Base-by-base conservation (phyloP, 2,797 vertebrate genomes). In the Eptatretus atami region DNA sequence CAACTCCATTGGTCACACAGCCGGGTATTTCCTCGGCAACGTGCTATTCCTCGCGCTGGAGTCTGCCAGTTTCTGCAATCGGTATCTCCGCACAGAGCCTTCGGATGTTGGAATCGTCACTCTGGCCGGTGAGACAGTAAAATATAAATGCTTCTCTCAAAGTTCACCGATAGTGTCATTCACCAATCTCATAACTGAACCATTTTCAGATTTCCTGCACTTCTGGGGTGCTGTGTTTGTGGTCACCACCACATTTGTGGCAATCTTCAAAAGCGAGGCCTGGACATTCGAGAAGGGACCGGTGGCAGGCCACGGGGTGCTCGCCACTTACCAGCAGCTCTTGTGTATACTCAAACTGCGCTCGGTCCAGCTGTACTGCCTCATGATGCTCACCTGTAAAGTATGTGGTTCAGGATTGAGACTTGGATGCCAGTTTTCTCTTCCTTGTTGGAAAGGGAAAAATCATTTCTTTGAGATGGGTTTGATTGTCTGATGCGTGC, bases 1-100 rank as follows among this genome's bases (percentile, higher is more conserved):
- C 73, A 99, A 99, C 75, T 94, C 88, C 0, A 88, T 96, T 69
- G 92, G 92, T 13, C 92, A 99, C 71, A 99, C 92, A 0, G 86
- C 92, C 0, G 92, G 92, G 3, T 99, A 95, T 73, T 95, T 99
- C 72, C 71, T 99, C 68, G 90, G 90, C 2, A 96, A 99, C 14
- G 90, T 95, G 53, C 78, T 96, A 53, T 99, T 96, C 73, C 72
- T 96, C 69, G 88, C 90, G 44, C 77, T 96, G 52, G 57, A 99
- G 75, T 99, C 92, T 2, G 69, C 83, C 3, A 79, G 86, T 67
- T 96, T 96, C 74, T 99, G 92, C 75, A 96, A 96, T 79, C 88
- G 82, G 68, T 95, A 96, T 71, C 76, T 99, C 73, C 79, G 57
- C 90, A 71, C 71, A 63, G 74, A 81, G 66, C 84, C 86, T 31